Evolutionary conservation across 2,113 vertebrate species (phyloP).

Genomic region (Myxocyprinus asiaticus): DNA sequence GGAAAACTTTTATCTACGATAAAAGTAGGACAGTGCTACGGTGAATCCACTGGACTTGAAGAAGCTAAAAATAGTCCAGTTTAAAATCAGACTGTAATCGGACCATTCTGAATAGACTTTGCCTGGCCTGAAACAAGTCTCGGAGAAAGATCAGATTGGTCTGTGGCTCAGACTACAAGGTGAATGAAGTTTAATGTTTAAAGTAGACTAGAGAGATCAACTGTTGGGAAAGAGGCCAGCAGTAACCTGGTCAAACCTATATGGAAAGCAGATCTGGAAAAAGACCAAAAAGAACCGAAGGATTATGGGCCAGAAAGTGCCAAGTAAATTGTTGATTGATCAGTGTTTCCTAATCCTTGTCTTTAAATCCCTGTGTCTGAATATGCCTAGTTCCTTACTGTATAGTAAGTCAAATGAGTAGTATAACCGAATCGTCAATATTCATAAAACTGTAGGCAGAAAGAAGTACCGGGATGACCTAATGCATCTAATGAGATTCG

Average conservation of each 20-base stretch:
- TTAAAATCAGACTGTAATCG: background rate
- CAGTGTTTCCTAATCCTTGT: no score
- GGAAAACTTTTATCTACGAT: background rate
- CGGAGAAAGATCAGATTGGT: background rate
- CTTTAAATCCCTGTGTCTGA: no score
- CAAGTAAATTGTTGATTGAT: no score
- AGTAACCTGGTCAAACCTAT: background rate
- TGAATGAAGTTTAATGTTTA: background rate
- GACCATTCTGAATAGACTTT: background rate
- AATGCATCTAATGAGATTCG: no score
- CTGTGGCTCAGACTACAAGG: background rate
- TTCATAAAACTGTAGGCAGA: background rate
- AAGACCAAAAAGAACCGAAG: background rate
- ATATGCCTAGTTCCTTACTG: no score
- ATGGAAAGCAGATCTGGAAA: background rate
- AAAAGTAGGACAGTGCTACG: background rate
- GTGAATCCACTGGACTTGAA: conserved; percentile 9
- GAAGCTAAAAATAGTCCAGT: conserved; percentile 22
- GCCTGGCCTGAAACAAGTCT: background rate
- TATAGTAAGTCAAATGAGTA: no score
- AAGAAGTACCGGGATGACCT: background rate
- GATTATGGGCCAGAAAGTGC: background rate
- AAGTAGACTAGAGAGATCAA: background rate
- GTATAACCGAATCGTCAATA: no score
- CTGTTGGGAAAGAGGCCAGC: background rate